A percentile compares a stretch with the other conserved stretches of the same genome.
Conservation (phyloP, 53 echinoderm and acorn worm species). For the Echinometra lucunter region DNA sequence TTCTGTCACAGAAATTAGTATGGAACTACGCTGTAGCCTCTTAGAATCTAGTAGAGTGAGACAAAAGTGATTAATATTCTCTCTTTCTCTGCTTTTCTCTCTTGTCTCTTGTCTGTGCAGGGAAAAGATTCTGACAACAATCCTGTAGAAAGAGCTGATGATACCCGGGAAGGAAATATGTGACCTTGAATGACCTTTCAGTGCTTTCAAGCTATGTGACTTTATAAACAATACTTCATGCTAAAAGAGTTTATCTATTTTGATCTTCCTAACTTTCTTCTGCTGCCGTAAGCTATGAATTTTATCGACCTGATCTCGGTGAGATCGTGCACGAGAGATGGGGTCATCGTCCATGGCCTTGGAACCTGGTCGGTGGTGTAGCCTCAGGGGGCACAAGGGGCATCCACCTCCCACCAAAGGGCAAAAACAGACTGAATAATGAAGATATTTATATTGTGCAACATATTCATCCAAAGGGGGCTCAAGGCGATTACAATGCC, state of each 20-base stretch:
- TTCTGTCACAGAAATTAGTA: too few species aligned
- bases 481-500: too few species aligned
- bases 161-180: slow-evolving; percentile 22
- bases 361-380: too few species aligned
- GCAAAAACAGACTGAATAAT: too few species aligned
- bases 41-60: too few species aligned
- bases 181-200: slow-evolving; percentile 31
- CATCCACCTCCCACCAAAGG: too few species aligned
- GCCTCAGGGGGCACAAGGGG: too few species aligned
- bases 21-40: too few species aligned
- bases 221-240: slow-evolving; percentile 23
- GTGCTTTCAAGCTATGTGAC: slow-evolving; percentile 43
- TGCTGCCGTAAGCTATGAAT: background rate
- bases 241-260: background rate
- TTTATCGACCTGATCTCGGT: background rate
- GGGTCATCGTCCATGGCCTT: background rate
- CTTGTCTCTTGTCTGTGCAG: background rate
- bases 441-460: too few species aligned
- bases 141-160: background rate
- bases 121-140: slow-evolving; percentile 4
- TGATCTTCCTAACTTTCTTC: slow-evolving; percentile 24
- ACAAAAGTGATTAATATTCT: too few species aligned
- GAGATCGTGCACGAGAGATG: background rate
- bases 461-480: too few species aligned
- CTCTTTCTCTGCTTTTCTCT: background rate